Base-by-base conservation (phyloP, 1,140 invertebrate species). In the Papilio aristodemus region DNA sequence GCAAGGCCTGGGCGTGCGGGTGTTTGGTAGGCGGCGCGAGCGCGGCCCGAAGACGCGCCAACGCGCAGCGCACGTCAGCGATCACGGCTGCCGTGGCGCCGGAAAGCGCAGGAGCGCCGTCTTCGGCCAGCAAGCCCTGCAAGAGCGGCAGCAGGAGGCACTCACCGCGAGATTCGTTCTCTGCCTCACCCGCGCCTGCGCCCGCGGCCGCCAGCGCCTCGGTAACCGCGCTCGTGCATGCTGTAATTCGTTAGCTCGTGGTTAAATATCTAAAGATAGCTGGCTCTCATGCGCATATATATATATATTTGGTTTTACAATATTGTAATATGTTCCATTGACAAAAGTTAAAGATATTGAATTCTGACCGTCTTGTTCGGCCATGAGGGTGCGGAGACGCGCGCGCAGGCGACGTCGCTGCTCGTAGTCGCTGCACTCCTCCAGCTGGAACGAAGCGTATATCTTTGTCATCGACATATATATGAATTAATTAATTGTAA, bases 341-440 rank as follows among this genome's bases (percentile, higher is more conserved):
- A 32, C n/a, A 19, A 1, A 0, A 3, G 10, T 39, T 11, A 11
- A 46, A 46, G 8, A 46, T 8, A 46, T 46, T 11, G 67, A 46
- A 8, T n/a, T 57, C 69, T 77, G 91, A 95, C 95, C 95, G 95
- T 95, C 95, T 88, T 95, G 94, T 92, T 95, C 95, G 76, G 95
- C 95, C 95, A 95, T 95, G 75, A 95, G 93, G 87, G 93, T 92
- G 73, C 94, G 94, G 76, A 97, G 93, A 90, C 96, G 93, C 78
- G 94, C 93, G 89, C 96, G 93, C 79, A 97, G 95, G 80, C 94
- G 94, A 79, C 96, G 95, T 81, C 96, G 93, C 84, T 96, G 95
- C 87, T 97, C 96, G 95, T 97, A 97, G 83, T 96, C 95, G 74
- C 94, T 95, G 84, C 96, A 95, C 87, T 94, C 94, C 90, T 97